Conservation (phyloP, 1,140 invertebrate species). For the Hylaeus anthracinus region DNA sequence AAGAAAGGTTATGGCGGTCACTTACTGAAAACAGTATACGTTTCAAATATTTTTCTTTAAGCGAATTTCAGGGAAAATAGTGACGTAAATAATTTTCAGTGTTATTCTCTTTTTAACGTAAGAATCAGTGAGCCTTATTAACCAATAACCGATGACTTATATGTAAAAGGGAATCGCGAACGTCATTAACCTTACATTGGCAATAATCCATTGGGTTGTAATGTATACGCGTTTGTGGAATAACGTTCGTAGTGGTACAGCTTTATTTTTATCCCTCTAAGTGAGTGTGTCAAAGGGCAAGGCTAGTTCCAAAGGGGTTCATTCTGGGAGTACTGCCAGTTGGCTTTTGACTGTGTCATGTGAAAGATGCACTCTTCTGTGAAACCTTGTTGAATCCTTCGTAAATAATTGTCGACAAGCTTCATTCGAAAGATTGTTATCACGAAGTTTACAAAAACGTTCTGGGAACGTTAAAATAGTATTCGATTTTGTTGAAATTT, state of each 20-base stretch:
- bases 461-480: not conserved
- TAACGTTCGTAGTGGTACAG: slow-evolving; percentile 16
- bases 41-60: not conserved
- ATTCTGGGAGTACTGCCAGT: slow-evolving; percentile 75
- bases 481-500: not conserved
- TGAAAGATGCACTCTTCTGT: slow-evolving; percentile 26
- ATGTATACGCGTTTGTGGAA: slow-evolving; percentile 20
- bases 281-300: slow-evolving; percentile 79
- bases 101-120: not conserved
- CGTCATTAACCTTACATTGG: not conserved
- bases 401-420: slow-evolving; percentile 17
- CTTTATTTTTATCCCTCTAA: slow-evolving; percentile 69
- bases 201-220: slow-evolving; percentile 49
- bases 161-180: not conserved
- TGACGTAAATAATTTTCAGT: not conserved
- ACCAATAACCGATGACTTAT: not conserved
- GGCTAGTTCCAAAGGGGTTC: slow-evolving; percentile 70
- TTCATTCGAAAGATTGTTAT: not conserved
- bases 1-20: slow-evolving; percentile 8
- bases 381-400: slow-evolving; percentile 16
- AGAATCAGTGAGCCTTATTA: not conserved
- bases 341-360: slow-evolving; percentile 65
- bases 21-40: not conserved
- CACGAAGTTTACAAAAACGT: not conserved
- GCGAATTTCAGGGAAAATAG: not conserved